These are phyloP conservation scores for Cavia porcellus DNA, from an alignment of 2,113 vertebrate genomes.

Conservation along the genomic window DNA sequence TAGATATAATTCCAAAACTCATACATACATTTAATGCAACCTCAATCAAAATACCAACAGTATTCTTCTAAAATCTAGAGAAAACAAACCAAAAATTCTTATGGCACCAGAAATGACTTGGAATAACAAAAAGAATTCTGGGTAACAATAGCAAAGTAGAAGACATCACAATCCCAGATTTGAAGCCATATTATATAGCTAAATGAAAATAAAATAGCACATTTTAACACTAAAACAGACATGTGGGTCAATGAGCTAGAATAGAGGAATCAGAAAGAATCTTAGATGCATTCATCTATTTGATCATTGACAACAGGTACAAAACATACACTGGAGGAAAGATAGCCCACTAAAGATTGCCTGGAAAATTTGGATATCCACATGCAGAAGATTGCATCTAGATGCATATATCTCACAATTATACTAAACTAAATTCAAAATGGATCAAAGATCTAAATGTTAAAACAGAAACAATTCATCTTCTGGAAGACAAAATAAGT, in stretches of 20 bases:
- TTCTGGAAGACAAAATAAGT: not conserved
- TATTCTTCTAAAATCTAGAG: not conserved
- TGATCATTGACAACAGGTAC: not conserved
- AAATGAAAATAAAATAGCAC: not conserved
- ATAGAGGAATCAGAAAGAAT: not conserved
- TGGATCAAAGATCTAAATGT: not conserved
- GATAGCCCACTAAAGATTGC: not conserved
- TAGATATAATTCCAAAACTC: not conserved
- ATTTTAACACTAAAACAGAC: not conserved
- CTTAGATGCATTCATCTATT: not conserved
- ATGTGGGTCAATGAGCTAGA: not conserved
- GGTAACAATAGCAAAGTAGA: not conserved
- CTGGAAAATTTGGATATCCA: not conserved
- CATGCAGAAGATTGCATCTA: too few species aligned
- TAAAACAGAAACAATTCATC: not conserved
- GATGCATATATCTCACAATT: not conserved
- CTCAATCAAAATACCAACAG: not conserved
- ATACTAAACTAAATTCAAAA: not conserved
- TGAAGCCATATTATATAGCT: not conserved
- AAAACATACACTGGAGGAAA: not conserved
- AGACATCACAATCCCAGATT: not conserved
- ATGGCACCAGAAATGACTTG: not conserved
- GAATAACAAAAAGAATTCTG: not conserved
- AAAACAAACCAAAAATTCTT: not conserved
- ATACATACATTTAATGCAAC: not conserved